Percentiles rank a stretch among this genome's conserved stretches.
These are phyloP conservation scores for Daphoenositta chrysoptera DNA, from an alignment of 2,113 vertebrate genomes.

Conservation along the genomic window DNA sequence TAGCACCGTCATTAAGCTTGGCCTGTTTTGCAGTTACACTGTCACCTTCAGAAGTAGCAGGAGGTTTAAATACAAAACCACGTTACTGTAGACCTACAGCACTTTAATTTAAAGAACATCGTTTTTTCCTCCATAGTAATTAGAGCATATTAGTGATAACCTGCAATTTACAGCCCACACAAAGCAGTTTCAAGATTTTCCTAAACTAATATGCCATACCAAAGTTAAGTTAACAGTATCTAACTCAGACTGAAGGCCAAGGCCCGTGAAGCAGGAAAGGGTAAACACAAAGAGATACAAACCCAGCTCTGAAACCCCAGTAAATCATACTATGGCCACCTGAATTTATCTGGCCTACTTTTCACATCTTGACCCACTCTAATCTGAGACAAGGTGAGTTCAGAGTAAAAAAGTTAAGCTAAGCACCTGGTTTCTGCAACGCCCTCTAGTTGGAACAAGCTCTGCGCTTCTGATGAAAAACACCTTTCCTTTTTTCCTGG, in stretches of 20 bases:
- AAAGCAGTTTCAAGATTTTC: background rate
- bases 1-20: constrained; percentile 65
- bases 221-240: background rate
- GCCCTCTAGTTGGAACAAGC: background rate
- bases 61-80: constrained; percentile 66
- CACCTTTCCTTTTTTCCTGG: background rate
- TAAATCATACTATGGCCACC: background rate
- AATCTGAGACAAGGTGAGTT: background rate
- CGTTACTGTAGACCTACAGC: constrained; percentile 29
- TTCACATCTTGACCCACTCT: background rate
- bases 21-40: constrained; percentile 70
- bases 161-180: background rate
- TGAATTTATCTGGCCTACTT: background rate
- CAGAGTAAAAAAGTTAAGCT: background rate
- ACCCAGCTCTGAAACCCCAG: background rate
- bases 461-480: background rate
- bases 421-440: background rate
- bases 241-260: background rate
- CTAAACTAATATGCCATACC: background rate
- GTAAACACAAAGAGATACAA: background rate
- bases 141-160: background rate
- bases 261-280: background rate
- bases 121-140: background rate
- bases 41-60: constrained; percentile 54
- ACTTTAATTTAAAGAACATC: background rate